These are phyloP conservation scores for Pagrus major DNA, from an alignment of 2,113 vertebrate genomes.

Conservation along the genomic window DNA sequence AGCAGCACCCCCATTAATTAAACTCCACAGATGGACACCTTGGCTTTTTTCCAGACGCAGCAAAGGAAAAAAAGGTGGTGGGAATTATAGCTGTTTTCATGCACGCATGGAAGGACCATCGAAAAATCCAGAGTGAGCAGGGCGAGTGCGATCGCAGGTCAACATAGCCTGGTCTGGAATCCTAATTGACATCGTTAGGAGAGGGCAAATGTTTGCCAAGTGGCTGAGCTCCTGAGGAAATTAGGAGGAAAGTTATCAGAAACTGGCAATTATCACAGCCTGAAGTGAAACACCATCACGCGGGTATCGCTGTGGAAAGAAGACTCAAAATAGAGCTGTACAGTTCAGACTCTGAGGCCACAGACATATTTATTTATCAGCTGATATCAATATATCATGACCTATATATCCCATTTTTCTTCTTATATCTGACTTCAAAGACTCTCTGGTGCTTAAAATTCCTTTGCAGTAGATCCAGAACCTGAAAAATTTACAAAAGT, in stretches of 20 bases:
- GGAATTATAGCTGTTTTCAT: constrained; percentile 21
- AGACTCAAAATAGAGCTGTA: background rate
- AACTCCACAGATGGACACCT: constrained; percentile 65
- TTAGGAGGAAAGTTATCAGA: constrained; percentile 30
- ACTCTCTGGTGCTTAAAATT: background rate
- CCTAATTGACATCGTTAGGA: constrained; percentile 33
- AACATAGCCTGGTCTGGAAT: constrained; percentile 24
- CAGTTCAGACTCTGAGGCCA: background rate
- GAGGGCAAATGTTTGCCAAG: constrained; percentile 52
- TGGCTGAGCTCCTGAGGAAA: constrained; percentile 42
- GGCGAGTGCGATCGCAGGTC: constrained; percentile 14
- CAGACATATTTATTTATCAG: background rate
- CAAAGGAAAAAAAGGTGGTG: constrained; percentile 8
- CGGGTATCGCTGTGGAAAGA: background rate
- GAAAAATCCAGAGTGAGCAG: constrained; percentile 25
- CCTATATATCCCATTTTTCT: too few species aligned
- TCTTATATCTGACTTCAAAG: background rate
- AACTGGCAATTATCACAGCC: constrained; percentile 49
- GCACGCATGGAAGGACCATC: constrained; percentile 9
- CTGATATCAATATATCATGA: background rate
- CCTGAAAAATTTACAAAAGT: background rate
- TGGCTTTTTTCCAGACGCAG: constrained; percentile 48
- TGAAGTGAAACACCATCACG: constrained; percentile 23
- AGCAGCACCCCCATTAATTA: constrained; percentile 58
- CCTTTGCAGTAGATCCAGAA: background rate